These are phyloP conservation scores for Spatulosminthurus flaviceps DNA, from an alignment of 2,888 invertebrate species.

Conservation along the genomic window DNA sequence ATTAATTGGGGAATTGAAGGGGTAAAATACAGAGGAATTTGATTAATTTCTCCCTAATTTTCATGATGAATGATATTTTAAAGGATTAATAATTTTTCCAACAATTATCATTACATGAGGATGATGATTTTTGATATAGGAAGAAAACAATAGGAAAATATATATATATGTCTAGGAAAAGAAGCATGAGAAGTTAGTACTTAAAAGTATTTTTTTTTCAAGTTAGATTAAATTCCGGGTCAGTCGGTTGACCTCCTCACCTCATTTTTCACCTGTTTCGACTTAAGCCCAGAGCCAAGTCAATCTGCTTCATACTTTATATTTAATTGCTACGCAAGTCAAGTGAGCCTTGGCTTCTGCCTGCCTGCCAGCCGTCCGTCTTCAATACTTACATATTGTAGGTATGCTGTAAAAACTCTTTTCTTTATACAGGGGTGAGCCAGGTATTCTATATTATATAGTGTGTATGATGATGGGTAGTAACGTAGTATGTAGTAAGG, in stretches of 20 bases:
- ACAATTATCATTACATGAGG: not conserved
- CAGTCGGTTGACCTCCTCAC: slow-evolving; percentile 63
- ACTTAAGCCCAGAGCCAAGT: slow-evolving; percentile 43
- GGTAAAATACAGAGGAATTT: not conserved
- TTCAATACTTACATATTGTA: too few species aligned
- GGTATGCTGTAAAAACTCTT: slow-evolving; percentile 13
- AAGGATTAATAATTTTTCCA: slow-evolving; percentile 15
- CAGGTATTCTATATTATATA: not conserved
- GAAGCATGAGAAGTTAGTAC: not conserved
- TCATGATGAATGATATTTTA: not conserved
- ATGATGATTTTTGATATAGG: too few species aligned
- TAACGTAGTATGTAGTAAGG: too few species aligned
- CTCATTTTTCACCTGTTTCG: slow-evolving; percentile 62
- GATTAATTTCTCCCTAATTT: not conserved
- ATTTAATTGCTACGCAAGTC: slow-evolving; percentile 38
- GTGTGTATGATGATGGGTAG: too few species aligned
- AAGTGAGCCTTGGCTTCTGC: slow-evolving; percentile 33
- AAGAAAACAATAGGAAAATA: too few species aligned
- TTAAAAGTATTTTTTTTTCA: slow-evolving; percentile 27
- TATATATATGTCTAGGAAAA: not conserved
- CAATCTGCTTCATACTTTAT: slow-evolving; percentile 39
- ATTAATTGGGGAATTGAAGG: not conserved
- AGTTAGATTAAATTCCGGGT: slow-evolving; percentile 59
- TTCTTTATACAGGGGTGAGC: not conserved
- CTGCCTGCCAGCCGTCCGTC: slow-evolving; percentile 21